Conservation (phyloP, 2,113 vertebrate genomes). For the Candoia aspera region DNA sequence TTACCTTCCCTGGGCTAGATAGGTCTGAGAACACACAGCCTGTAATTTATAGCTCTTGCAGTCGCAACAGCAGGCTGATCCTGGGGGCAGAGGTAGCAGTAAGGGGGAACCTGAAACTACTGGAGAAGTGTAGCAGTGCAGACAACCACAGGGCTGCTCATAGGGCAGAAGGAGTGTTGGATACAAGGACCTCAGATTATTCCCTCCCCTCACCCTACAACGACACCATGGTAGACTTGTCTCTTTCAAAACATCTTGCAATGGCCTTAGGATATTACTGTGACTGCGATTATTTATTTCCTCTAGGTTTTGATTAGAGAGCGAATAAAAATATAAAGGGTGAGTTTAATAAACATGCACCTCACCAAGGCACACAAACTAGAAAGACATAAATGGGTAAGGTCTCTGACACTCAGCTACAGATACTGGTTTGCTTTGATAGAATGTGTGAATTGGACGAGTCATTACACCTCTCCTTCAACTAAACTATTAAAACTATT, state of each 20-base stretch:
- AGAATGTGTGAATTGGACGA: not conserved
- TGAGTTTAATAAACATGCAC: not conserved
- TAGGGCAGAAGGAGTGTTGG: not conserved
- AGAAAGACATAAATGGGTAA: not conserved
- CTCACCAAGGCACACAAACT: not conserved
- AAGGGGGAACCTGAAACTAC: slow-evolving; percentile 8
- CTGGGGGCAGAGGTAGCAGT: slow-evolving; percentile 27
- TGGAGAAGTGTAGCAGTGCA: not conserved
- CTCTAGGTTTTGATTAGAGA: not conserved
- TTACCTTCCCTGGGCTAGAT: slow-evolving; percentile 55
- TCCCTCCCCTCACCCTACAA: not conserved
- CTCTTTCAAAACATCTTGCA: not conserved
- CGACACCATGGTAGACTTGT: not conserved
- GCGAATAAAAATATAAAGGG: not conserved
- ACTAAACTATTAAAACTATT: not conserved
- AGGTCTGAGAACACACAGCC: slow-evolving; percentile 58
- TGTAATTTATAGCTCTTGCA: slow-evolving; percentile 68
- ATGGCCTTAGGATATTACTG: not conserved
- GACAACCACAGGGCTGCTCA: slow-evolving; percentile 24
- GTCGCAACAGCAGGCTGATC: slow-evolving; percentile 53
- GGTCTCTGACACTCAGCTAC: not conserved
- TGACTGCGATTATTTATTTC: not conserved
- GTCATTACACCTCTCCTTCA: not conserved
- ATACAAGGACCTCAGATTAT: not conserved
- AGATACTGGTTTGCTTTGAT: not conserved